Conservation (phyloP, 2,888 invertebrate genomes). For the Loripinus fragilis region DNA sequence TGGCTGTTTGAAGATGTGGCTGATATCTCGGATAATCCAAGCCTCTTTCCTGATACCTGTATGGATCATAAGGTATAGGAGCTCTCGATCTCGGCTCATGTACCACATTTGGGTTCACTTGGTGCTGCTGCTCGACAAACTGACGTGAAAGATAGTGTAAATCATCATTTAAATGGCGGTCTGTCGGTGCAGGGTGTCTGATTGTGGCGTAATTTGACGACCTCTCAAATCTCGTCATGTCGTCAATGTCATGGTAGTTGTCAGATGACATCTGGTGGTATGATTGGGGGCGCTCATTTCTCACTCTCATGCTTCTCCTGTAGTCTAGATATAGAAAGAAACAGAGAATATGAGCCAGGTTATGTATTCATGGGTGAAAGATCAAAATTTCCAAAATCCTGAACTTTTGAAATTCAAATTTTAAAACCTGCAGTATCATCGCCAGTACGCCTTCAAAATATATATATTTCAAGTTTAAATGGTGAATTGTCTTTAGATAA, state of each 20-base stretch:
- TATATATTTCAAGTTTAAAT: no score
- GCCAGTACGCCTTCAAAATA: no score
- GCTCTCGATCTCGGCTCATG: conserved; percentile 46
- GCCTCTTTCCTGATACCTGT: conserved; percentile 40
- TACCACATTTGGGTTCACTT: conserved; percentile 1
- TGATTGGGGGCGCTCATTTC: conserved; percentile 44
- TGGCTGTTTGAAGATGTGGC: conserved; percentile 54
- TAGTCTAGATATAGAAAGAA: conserved; percentile 20
- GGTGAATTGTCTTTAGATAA: no score
- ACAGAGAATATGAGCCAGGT: no score
- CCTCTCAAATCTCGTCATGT: conserved; percentile 30
- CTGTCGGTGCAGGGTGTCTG: conserved; percentile 21
- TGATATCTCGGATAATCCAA: conserved; percentile 40
- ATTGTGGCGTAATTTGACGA: conserved; percentile 49
- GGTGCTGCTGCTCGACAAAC: conserved; percentile 27
- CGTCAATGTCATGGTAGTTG: conserved; percentile 35
- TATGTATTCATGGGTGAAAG: no score
- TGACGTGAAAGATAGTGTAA: conserved; percentile 28
- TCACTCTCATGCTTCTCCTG: conserved; percentile 39
- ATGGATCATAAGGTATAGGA: conserved; percentile 50
- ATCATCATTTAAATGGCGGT: conserved; percentile 21
- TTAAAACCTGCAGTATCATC: no score
- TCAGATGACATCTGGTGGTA: conserved; percentile 42
- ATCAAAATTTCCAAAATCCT: no score
- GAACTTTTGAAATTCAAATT: no score